Conservation (phyloP, 2,797 vertebrate species). For the Atherinosoma microstoma region DNA sequence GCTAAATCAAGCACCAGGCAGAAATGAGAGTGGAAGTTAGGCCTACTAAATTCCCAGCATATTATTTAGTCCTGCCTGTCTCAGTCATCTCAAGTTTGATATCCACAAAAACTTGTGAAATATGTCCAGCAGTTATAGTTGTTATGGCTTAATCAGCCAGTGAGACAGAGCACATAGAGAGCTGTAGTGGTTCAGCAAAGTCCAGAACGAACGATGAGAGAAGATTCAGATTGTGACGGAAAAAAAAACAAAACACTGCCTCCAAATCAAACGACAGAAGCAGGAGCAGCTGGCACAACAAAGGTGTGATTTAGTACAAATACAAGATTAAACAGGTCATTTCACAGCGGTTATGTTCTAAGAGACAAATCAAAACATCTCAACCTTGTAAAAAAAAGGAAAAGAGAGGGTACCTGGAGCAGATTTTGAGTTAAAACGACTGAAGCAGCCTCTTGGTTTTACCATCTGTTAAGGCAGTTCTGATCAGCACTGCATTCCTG, state of each 20-base stretch:
- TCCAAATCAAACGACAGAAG: neutral
- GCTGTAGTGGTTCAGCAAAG: neutral
- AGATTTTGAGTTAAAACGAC: no score
- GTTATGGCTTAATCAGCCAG: neutral
- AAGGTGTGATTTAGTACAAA: neutral
- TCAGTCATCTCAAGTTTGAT: neutral
- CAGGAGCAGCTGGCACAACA: neutral
- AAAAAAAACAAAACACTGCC: no score
- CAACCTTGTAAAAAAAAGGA: no score
- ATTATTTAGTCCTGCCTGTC: neutral
- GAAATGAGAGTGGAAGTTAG: no score
- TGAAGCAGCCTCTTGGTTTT: neutral
- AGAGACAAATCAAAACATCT: neutral
- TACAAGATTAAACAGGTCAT: neutral
- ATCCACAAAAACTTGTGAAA: neutral
- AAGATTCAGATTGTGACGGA: no score
- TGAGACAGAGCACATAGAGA: neutral
- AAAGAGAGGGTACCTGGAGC: no score
- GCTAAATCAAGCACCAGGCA: no score
- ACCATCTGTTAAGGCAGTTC: neutral
- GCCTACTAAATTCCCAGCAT: neutral
- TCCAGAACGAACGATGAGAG: neutral
- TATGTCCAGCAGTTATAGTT: neutral
- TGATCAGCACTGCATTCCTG: neutral
- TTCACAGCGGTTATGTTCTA: neutral